phyloP scores from a whole-genome alignment of 2,888 invertebrate genomes.

The Nomada hirtipes region DNA sequence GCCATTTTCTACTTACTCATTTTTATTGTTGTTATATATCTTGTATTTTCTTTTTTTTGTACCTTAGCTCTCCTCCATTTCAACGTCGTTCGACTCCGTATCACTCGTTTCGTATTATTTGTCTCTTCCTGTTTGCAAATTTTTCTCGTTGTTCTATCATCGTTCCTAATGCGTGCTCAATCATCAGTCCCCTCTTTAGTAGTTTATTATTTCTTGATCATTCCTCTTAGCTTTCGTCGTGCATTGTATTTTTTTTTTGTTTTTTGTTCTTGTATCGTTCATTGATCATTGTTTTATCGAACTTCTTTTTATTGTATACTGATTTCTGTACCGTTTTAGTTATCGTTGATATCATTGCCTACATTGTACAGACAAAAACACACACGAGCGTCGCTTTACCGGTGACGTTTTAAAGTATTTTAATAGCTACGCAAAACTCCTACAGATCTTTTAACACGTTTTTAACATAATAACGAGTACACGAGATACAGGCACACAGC shows the following conservation, averaged over 20 bases:
- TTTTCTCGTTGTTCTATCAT: slow-evolving; percentile 13
- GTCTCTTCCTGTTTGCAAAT: background rate
- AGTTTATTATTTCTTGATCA: slow-evolving; percentile 15
- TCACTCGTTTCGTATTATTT: background rate
- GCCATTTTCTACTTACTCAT: slow-evolving; percentile 31
- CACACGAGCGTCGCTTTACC: background rate
- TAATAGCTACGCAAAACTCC: slow-evolving; percentile 22
- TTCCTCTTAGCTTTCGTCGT: slow-evolving; percentile 36
- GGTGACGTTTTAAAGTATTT: slow-evolving; percentile 1
- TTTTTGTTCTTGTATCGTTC: background rate
- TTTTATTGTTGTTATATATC: background rate
- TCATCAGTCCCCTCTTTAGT: slow-evolving; percentile 24
- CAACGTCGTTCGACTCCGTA: background rate
- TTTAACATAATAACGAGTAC: slow-evolving; percentile 28
- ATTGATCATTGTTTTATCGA: background rate
- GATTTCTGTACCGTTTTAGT: background rate
- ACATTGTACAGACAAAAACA: background rate
- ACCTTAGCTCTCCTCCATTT: background rate
- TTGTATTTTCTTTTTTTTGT: background rate
- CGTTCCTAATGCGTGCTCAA: slow-evolving; percentile 34
- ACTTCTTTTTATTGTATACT: too few species aligned
- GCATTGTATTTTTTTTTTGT: background rate
- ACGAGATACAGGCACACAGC: slow-evolving; percentile 17
- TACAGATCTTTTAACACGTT: slow-evolving; percentile 20
- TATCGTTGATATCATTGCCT: background rate